Evolutionary conservation across 2,888 invertebrate genomes (phyloP).

Genomic region (Chrysolina haemoptera): DNA sequence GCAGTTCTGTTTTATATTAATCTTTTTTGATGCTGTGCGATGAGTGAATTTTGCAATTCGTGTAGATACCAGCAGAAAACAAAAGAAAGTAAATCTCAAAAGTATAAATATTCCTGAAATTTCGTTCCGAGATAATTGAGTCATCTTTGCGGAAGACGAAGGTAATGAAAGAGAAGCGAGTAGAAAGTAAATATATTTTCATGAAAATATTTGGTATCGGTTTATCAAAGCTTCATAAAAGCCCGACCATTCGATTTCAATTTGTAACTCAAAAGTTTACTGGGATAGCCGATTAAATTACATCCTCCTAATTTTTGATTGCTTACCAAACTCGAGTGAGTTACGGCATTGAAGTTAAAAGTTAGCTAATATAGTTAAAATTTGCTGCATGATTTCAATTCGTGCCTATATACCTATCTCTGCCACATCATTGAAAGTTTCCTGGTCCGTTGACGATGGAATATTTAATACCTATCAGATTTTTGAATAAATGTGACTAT

Average conservation of each 20-base stretch:
- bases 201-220: background rate
- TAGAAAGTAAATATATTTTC: background rate
- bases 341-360: background rate
- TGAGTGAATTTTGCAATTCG: no score
- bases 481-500: no score
- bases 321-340: background rate
- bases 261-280: background rate
- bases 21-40: no score
- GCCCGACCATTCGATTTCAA: conserved; percentile 1
- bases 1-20: no score
- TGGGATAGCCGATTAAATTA: background rate
- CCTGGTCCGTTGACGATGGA: no score
- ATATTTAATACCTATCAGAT: no score
- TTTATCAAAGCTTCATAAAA: conserved; percentile 4
- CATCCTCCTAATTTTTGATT: background rate
- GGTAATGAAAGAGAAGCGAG: background rate
- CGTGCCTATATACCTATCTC: no score
- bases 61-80: no score
- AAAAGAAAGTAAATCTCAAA: background rate
- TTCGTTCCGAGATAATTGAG: background rate
- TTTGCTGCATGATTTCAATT: background rate
- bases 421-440: no score
- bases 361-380: background rate
- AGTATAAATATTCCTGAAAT: background rate
- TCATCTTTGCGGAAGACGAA: background rate